Conservation (phyloP, 2,797 vertebrate species). For the Alectoris magna region DNA sequence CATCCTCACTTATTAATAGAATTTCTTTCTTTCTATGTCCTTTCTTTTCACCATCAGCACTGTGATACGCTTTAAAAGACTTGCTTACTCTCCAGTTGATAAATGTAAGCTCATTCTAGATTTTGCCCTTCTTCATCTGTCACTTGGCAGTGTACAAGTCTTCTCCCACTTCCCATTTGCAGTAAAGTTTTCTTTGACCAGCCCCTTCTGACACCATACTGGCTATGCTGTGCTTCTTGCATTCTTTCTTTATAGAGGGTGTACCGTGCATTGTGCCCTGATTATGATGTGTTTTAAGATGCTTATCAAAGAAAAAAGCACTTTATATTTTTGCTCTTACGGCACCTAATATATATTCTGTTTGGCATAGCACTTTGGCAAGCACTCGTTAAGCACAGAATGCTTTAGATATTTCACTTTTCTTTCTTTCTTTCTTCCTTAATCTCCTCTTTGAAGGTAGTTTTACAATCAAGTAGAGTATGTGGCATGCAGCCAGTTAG, state of each 20-base stretch:
- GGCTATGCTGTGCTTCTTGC: not conserved
- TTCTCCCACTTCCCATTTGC: not conserved
- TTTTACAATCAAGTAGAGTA: constrained; percentile 38
- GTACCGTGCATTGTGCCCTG: not conserved
- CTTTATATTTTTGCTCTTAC: constrained; percentile 38
- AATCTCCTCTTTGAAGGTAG: constrained; percentile 11
- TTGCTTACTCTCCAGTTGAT: not conserved
- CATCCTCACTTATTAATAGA: not conserved
- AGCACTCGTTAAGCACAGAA: not conserved
- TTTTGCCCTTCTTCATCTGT: not conserved
- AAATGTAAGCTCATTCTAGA: not conserved
- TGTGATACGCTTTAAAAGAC: not conserved
- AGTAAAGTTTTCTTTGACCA: not conserved
- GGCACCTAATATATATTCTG: not conserved
- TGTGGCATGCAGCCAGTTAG: constrained; percentile 2
- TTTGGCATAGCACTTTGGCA: constrained; percentile 26
- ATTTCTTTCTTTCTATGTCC: not conserved
- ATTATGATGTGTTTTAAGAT: constrained; percentile 12
- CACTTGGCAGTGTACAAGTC: not conserved
- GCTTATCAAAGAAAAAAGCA: constrained; percentile 30
- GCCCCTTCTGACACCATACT: rapidly evolving
- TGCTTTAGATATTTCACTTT: not conserved
- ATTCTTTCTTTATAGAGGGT: not conserved
- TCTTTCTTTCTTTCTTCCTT: constrained; percentile 33
- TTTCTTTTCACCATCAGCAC: not conserved